Evolutionary conservation across 37 sponge, comb jelly and placozoan species (phyloP), one percentile per base, ranked within the genome.

Genomic region (Geodia barretti): DNA sequence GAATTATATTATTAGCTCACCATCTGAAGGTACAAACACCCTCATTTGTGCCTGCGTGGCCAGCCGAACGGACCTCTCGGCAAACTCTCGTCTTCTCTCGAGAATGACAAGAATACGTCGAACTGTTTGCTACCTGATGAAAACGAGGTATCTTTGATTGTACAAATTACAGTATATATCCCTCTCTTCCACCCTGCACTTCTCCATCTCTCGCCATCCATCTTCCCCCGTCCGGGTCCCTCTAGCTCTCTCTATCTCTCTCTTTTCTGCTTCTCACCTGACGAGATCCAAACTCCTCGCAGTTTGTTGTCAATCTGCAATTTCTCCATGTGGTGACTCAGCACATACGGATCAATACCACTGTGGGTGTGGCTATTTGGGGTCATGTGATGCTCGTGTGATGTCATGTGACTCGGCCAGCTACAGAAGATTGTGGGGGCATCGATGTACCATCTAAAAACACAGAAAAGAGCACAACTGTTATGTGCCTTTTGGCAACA

Each of bases 81-180:
- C 92, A 83, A 92, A 87, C n/a, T 87, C 76, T 74, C 41, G 69
- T 92, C 88, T 39, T 86, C 88, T 38, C 70, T 33, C 25, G 79
- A 79, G 29, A 66, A 90, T 4, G 91, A 85, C 3, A 90, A 72
- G 26, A 81, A 90, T 32, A 90, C 86, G 70, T 90, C 91, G 41
- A 63, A 90, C 34, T 71, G 39, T 2, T 76, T 71, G 1, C 34
- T 41, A n/a, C n/a, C n/a, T n/a, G n/a, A n/a, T n/a, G n/a, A n/a
- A n/a, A n/a, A n/a, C n/a, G n/a, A n/a, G n/a, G n/a, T n/a, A n/a
- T n/a, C n/a, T n/a, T n/a, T n/a, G n/a, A n/a, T n/a, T n/a, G n/a
- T n/a, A n/a, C n/a, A n/a, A n/a, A n/a, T n/a, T n/a, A n/a, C n/a
- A n/a, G n/a, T n/a, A n/a, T n/a, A n/a, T n/a, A n/a, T n/a, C n/a